Percentiles rank a stretch among this genome's conserved stretches.
Conservation (phyloP, 2,888 invertebrate species). For the Petrolisthes cinctipes region DNA sequence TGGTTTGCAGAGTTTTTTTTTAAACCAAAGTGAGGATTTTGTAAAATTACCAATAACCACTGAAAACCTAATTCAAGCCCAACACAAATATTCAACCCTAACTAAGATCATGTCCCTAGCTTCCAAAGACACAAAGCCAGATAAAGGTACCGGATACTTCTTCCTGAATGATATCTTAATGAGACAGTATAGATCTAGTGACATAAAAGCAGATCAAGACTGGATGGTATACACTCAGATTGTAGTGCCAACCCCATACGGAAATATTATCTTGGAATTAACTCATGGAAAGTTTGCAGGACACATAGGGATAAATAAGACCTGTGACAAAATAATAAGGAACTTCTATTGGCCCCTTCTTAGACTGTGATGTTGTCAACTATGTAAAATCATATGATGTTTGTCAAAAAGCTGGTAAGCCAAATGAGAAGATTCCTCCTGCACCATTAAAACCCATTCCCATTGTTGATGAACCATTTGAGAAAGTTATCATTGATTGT, state of each 20-base stretch:
- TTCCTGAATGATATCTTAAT: background rate
- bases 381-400: background rate
- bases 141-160: background rate
- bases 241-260: too few species aligned
- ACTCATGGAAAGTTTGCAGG: too few species aligned
- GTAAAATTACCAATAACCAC: background rate
- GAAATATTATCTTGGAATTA: too few species aligned
- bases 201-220: too few species aligned
- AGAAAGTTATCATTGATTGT: too few species aligned
- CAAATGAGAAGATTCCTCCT: constrained; percentile 2
- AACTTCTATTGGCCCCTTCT: background rate
- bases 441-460: background rate
- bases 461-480: too few species aligned
- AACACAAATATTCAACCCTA: background rate
- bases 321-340: too few species aligned
- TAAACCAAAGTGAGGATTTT: too few species aligned
- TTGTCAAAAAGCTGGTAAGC: background rate
- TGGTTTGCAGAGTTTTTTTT: too few species aligned
- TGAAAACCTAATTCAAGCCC: background rate
- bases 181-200: constrained; percentile 6
- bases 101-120: background rate
- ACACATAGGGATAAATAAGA: too few species aligned
- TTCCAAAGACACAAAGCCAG: background rate
- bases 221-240: too few species aligned
- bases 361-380: background rate